Base-by-base conservation (phyloP, 2,113 vertebrate genomes). In the Elephas maximus region DNA sequence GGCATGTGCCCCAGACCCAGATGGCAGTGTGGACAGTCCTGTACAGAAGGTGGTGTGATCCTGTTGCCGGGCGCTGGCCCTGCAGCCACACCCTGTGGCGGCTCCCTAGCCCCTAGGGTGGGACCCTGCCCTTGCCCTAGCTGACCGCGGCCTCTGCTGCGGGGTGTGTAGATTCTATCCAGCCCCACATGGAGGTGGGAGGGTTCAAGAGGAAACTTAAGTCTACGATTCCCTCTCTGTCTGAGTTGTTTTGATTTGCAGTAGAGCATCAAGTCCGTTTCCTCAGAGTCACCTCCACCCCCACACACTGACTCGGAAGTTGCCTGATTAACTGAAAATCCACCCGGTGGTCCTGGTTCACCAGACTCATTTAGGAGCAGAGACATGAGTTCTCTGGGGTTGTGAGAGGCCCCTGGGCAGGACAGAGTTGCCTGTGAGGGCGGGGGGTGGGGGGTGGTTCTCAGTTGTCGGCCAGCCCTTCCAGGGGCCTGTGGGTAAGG, bases 241-340 rank as follows among this genome's bases (percentile, higher is more conserved):
- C 33, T 71, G 26, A 28, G 18, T 18, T 65, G 18, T 37, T 77
- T 17, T 45, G 48, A 1, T 48, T 45, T 63, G 37, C 26, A 60
- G 8, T 23, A 1, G 2, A 45, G 21, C 37, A 11, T 45, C 37
- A 6, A 65, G 17, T 7, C 26, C 41, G 0, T 1, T 23, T 0
- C 28, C 23, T 69, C 21, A 20, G 26, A 65, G 45, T 7, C 37
- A 20, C 8, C 8, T 1, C 2, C 37, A 2, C 0, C 8, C 8
- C 62, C 23, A 17, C 2, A 2, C 33, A 23, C 60, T 65, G 57
- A 23, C 12, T 9, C 23, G 8, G 37, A 30, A 48, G 37, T 5
- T 23, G 12, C 23, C 48, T 69, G 60, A 53, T 41, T 7, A 3
- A 11, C n/a, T 6, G 37, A 51, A 14, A 51, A 85, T 24, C 20